Evolutionary conservation across 2,113 vertebrate species (phyloP).

Genomic region (Sinocyclocheilus anophthalmus): DNA sequence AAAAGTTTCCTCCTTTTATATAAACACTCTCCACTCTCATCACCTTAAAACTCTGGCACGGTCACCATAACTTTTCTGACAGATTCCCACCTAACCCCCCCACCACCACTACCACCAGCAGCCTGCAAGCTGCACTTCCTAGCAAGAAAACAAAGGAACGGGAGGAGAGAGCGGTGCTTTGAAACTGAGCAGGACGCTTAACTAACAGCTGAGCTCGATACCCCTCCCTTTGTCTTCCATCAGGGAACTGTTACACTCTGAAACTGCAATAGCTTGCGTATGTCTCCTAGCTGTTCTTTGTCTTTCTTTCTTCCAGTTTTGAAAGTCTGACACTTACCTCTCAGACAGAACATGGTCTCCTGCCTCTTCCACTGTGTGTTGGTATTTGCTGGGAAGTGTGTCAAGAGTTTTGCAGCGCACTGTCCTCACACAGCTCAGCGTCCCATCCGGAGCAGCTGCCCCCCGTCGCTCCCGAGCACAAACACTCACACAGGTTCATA

Average conservation of each 20-base stretch:
- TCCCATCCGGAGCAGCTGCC: not conserved
- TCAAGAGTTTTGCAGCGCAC: conserved; percentile 40
- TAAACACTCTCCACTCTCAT: conserved; percentile 38
- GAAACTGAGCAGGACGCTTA: conserved; percentile 41
- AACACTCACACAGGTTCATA: conserved; percentile 56
- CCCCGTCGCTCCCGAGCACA: not conserved
- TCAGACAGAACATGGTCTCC: conserved; percentile 59
- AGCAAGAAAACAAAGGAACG: conserved; percentile 53
- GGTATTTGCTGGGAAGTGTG: conserved; percentile 45
- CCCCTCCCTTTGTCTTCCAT: conserved; percentile 39
- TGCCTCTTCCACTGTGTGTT: conserved; percentile 29
- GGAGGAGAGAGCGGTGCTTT: conserved; percentile 34
- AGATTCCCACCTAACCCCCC: conserved; percentile 3
- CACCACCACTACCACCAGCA: not conserved
- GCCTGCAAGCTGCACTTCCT: conserved; percentile 9
- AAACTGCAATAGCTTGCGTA: not conserved
- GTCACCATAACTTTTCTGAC: conserved; percentile 30
- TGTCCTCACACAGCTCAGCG: conserved; percentile 42
- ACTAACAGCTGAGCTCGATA: conserved; percentile 28
- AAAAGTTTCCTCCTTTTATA: not conserved
- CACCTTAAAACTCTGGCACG: conserved; percentile 34
- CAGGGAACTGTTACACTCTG: not conserved
- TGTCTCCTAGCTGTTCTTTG: not conserved
- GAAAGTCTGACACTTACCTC: conserved; percentile 55
- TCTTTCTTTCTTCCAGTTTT: conserved; percentile 3